Evolutionary conservation across 2,113 vertebrate genomes (phyloP), one percentile per base, ranked within the genome.

Genomic region (Pluvianellus socialis): DNA sequence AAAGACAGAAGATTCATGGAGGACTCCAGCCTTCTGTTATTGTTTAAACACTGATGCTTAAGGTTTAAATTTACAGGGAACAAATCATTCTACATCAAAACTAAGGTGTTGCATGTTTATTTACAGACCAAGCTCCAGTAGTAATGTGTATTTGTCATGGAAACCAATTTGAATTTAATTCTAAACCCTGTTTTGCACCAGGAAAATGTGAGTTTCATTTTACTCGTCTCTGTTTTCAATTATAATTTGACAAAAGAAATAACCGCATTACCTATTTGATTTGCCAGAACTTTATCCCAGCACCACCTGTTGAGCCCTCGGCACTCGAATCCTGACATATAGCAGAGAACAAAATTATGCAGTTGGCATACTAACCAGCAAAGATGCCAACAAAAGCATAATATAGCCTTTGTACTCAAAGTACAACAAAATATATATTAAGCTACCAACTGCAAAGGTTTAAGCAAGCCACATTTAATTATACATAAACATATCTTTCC

Each of bases 191-290:
- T 97, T 97, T 97, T 94, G 92, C 94, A 97, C 81, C 68, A 92
- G 92, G 92, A 96, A 97, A 98, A 98, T 72, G 58, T 95, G 97
- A 96, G 97, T 97, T 93, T 98, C 97, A 86, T 98, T 98, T 98
- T 97, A 97, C 97, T 95, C 2, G 18, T 89, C 92, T 98, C 98
- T 98, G 98, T 79, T 98, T 98, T 94, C 95, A 98, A 98, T 98
- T 98, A 98, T 92, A 97, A 97, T 98, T 98, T 98, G 98, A 98
- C 98, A 98, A 98, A 98, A 98, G 98, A 95, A 98, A 98, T 98
- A 98, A 98, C 97, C 12, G 42, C 95, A 59, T 98, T 98, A 97
- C 97, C 96, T 98, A 87, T 96, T 97, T 98, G 98, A 98, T 98
- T 98, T 98, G 98, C 98, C 98, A 98, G 97, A 98, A 97, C 95